Percentiles rank a stretch among this genome's conserved stretches.
Evolutionary conservation across 2,113 vertebrate species (phyloP).

Genomic region (Oriolus oriolus): DNA sequence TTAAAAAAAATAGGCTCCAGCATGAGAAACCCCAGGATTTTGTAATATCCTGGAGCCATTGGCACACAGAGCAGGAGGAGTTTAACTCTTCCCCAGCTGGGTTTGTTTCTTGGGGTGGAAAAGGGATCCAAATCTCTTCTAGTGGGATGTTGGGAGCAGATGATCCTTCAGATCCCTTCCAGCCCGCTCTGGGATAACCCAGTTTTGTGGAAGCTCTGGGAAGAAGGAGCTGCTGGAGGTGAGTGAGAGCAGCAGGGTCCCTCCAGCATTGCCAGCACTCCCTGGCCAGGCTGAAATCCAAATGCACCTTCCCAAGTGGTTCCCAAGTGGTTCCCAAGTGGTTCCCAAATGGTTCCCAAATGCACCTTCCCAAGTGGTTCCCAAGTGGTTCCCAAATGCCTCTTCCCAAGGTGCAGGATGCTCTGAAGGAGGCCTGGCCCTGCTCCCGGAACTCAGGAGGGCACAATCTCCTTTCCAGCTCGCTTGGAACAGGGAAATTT

Average conservation of each 20-base stretch:
- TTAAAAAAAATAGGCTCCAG: not conserved
- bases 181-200: not conserved
- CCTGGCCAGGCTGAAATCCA: not conserved
- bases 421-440: no score
- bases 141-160: not conserved
- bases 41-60: not conserved
- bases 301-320: not conserved
- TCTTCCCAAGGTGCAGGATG: fast-evolving
- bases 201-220: not conserved
- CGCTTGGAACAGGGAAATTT: fast-evolving
- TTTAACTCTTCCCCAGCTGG: not conserved
- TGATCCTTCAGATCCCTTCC: not conserved
- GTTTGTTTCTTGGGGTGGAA: not conserved
- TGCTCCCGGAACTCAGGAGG: not conserved
- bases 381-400: not conserved
- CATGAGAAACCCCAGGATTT: not conserved
- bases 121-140: not conserved
- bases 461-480: not conserved
- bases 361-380: not conserved
- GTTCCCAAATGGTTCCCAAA: not conserved
- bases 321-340: no score
- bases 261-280: not conserved
- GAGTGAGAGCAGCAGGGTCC: not conserved
- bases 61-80: not conserved
- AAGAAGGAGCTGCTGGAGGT: not conserved